Evolutionary conservation across 2,797 vertebrate species (phyloP), one percentile per base, ranked within the genome.

Genomic region (Dipus sagitta): DNA sequence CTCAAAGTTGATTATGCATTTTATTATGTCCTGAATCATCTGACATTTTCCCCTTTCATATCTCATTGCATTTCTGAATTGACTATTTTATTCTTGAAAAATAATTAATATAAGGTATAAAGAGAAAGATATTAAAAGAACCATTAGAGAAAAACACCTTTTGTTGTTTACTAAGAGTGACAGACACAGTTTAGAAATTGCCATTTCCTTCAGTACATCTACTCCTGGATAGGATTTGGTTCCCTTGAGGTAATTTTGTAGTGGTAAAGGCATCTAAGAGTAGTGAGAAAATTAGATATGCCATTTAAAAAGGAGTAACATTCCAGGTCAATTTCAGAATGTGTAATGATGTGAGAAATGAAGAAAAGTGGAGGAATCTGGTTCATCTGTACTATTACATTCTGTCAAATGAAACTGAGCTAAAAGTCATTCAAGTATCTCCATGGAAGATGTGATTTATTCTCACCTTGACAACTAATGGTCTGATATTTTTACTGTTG

Each of bases 331-430:
- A 72, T 91, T 93, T 92, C 70, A 60, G 79, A 67, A 42, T 76
- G 70, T 78, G 93, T 92, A 94, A 92, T 88, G 93, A 79, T 74
- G 86, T 94, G 76, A 90, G 72, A 91, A 94, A 95, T 91, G 78
- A 91, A 88, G 28, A 38, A 88, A 90, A 94, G 64, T 70, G 42
- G 62, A 81, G 11, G 23, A 54, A 91, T 74, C 75, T 28, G 60
- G 38, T 64, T 88, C 3, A 6, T 62, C 10, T 72, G 10, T 21
- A 68, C 24, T 26, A 23, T 17, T n/a, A 2, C 52, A 21, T 3
- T 28, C 9, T 92, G 68, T 84, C 58, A 86, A 68, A 74, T 2
- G 34, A 70, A 32, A 65, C 24, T 28, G n/a, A 68, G 23, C 79
- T 70, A 70, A 86, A 94, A 87, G 64, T 65, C 24, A 84, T 3